Evolutionary conservation across 2,797 vertebrate genomes (phyloP).

Genomic region (Adelosebastes latens): DNA sequence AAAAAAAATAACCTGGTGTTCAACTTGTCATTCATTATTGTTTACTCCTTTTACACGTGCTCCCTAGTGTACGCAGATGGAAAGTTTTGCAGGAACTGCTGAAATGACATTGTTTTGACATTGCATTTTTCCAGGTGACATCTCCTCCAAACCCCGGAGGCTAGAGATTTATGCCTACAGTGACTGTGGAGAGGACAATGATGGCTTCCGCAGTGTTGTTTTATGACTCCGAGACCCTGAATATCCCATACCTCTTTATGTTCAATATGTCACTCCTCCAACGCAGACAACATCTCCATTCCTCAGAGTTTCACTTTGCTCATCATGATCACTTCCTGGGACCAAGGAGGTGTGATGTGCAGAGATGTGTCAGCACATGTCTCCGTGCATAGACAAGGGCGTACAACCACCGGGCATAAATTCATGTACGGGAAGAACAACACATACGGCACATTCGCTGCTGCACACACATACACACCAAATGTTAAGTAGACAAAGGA

Average conservation of each 20-base stretch:
- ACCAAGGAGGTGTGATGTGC: neutral
- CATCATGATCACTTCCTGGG: conserved; percentile 55
- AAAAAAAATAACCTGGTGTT: neutral
- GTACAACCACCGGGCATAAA: neutral
- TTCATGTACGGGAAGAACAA: neutral
- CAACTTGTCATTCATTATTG: conserved; percentile 20
- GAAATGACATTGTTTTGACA: conserved; percentile 72
- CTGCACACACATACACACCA: neutral
- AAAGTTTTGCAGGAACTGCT: conserved; percentile 38
- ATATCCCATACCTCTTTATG: conserved; percentile 58
- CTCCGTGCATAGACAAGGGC: neutral
- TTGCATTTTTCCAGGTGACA: conserved; percentile 70
- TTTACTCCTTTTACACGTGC: conserved; percentile 25
- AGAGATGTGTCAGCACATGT: conserved; percentile 24
- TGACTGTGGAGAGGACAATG: conserved; percentile 49
- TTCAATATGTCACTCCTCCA: conserved; percentile 58
- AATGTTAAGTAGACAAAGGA: neutral
- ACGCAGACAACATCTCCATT: conserved; percentile 37
- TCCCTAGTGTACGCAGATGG: conserved; percentile 13
- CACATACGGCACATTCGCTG: neutral
- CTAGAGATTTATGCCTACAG: conserved; percentile 61
- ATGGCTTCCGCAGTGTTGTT: conserved; percentile 56
- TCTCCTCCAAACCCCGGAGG: conserved; percentile 55
- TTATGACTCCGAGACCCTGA: conserved; percentile 53
- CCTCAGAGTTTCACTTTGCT: conserved; percentile 37